Conservation (phyloP, 1,140 invertebrate species). For the Venturia canescens region DNA sequence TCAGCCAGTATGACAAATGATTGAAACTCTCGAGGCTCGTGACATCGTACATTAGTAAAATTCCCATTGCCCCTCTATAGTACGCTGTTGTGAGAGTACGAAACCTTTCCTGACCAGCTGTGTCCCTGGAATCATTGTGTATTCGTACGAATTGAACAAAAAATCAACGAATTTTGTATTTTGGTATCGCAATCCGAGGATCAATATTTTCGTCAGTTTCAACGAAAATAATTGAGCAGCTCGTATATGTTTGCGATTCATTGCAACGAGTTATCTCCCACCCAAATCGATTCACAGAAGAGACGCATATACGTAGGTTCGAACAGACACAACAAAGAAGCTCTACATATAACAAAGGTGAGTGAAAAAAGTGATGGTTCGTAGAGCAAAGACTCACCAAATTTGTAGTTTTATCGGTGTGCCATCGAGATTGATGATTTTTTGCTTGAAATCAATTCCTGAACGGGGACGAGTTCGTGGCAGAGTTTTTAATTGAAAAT, state of each 20-base stretch:
- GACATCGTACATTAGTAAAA: conserved; percentile 91
- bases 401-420: conserved; percentile 92
- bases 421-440: conserved; percentile 91
- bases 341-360: background rate
- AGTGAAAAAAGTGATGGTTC: background rate
- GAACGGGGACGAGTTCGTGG: conserved; percentile 62
- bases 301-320: conserved; percentile 4
- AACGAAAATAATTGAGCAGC: background rate
- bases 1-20: conserved; percentile 90
- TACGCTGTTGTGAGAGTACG: conserved; percentile 91
- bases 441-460: conserved; percentile 95
- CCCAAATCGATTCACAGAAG: conserved; percentile 32
- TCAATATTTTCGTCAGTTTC: too few species aligned
- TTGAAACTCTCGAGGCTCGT: conserved; percentile 92
- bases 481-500: conserved; percentile 8
- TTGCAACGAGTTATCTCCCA: conserved; percentile 54
- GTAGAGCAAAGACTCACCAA: conserved; percentile 83
- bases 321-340: conserved; percentile 11
- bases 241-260: background rate
- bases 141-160: too few species aligned
- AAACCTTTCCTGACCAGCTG: conserved; percentile 85
- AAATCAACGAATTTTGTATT: too few species aligned
- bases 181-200: too few species aligned
- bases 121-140: conserved; percentile 74
- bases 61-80: conserved; percentile 91